Base-by-base conservation (phyloP, 2,113 vertebrate genomes). In the Malurus melanocephalus region DNA sequence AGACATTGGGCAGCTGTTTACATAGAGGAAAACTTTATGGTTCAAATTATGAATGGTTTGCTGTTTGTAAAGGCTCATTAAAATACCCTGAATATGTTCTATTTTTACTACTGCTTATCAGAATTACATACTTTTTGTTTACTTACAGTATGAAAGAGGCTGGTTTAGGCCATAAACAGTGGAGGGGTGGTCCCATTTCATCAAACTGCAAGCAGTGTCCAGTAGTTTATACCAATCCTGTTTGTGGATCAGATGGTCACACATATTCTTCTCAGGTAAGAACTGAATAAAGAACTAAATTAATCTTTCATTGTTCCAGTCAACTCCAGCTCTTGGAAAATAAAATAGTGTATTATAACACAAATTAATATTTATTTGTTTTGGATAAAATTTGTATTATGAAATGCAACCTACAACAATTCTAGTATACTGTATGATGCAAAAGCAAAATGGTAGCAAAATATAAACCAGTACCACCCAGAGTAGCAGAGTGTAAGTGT, bases 241-340 rank as follows among this genome's bases (percentile, higher is more conserved):
- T 99, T 33, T 99, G 99, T 97, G 99, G 98, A 86, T 98, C 98
- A 49, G 99, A 99, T 72, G 98, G 98, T 33, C 99, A 99, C 90
- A 97, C 97, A 80, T 99, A 99, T 91, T 98, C 98, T 90, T 98
- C 98, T 87, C 98, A 98, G 99, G 99, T 98, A 97, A 97, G 93
- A 72, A 86, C 45, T 71, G 40, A 76, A 40, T 82, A 61, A 68
- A 94, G 60, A 82, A 74, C 46, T 87, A 60, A 86, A 67, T 74
- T 88, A 69, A 68, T 89, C 35, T 92, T 84, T 92, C 43, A 45
- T 80, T 91, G 32, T 93, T 93, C 52, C 48, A 32, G 5, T 81
- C 57, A 49, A 11, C 87, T 83, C 55, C 35, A 77, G 28, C 52
- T 85, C 46, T 71, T 80, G 57, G 42, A 72, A 80, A 56, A 56